Evolutionary conservation across 2,113 vertebrate species (phyloP).

Genomic region (Mystacornis crossleyi): DNA sequence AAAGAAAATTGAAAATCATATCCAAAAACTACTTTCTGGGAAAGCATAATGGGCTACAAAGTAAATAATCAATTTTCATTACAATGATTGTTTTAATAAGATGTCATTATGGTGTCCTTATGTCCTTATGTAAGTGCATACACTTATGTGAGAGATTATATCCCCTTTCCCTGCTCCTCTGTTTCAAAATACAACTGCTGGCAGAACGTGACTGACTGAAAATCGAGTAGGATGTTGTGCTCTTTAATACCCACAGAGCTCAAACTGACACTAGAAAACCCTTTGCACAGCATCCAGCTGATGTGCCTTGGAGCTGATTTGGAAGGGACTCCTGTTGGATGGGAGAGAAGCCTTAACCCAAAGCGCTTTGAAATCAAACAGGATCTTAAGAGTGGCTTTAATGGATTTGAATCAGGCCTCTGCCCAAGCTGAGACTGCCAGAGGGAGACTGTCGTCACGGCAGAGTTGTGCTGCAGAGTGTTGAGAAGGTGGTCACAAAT

Average conservation of each 20-base stretch:
- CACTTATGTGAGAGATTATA: not conserved
- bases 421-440: not conserved
- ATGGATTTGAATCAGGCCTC: not conserved
- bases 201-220: not conserved
- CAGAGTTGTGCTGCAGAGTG: fast-evolving
- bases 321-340: not conserved
- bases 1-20: conserved; percentile 3
- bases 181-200: not conserved
- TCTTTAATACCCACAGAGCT: not conserved
- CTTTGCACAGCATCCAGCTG: not conserved
- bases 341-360: not conserved
- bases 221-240: not conserved
- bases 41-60: conserved; percentile 18
- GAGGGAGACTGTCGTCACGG: not conserved
- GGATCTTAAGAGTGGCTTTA: not conserved
- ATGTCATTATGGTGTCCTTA: not conserved
- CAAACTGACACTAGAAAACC: not conserved
- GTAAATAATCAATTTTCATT: conserved; percentile 26
- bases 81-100: conserved; percentile 15
- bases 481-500: not conserved
- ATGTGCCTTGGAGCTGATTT: not conserved
- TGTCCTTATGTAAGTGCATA: not conserved
- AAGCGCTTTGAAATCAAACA: not conserved
- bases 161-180: not conserved
- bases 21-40: not conserved